Evolutionary conservation across 2,113 vertebrate genomes (phyloP).

Genomic region (Triplophysa dalaica): DNA sequence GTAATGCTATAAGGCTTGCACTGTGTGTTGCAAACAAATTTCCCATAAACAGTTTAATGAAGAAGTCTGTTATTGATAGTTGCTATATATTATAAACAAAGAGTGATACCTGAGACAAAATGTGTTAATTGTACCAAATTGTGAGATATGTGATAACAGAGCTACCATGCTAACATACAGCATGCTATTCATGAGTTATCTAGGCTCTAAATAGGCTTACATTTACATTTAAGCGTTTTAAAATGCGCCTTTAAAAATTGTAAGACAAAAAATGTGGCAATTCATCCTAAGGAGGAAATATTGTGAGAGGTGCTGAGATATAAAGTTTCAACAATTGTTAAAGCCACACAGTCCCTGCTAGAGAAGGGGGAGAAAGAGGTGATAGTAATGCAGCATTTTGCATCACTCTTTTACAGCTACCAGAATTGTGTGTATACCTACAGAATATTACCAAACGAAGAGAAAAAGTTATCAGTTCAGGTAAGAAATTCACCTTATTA

Average conservation of each 20-base stretch:
- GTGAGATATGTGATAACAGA: not conserved
- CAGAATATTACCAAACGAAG: constrained; percentile 91
- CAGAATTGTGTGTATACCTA: constrained; percentile 95
- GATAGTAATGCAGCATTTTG: not conserved
- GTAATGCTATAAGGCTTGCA: not conserved
- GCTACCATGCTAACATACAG: not conserved
- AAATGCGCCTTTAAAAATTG: too few relatives aligned
- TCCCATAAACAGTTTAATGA: not conserved
- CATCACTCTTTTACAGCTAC: constrained; percentile 72
- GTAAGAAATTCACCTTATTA: constrained; percentile 69
- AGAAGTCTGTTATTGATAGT: not conserved
- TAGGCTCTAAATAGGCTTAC: not conserved
- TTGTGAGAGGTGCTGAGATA: too few relatives aligned
- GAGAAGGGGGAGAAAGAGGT: too few relatives aligned
- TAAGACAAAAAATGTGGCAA: too few relatives aligned
- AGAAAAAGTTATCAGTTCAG: constrained; percentile 92
- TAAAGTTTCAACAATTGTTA: too few relatives aligned
- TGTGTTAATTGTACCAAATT: not conserved
- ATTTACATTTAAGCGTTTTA: too few relatives aligned
- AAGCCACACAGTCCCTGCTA: too few relatives aligned
- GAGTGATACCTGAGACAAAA: not conserved
- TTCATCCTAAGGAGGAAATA: too few relatives aligned
- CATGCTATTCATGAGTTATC: not conserved
- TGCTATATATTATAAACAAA: not conserved
- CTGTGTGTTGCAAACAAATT: not conserved